Evolutionary conservation across 1,140 invertebrate species (phyloP).

Genomic region (Diprion similis): DNA sequence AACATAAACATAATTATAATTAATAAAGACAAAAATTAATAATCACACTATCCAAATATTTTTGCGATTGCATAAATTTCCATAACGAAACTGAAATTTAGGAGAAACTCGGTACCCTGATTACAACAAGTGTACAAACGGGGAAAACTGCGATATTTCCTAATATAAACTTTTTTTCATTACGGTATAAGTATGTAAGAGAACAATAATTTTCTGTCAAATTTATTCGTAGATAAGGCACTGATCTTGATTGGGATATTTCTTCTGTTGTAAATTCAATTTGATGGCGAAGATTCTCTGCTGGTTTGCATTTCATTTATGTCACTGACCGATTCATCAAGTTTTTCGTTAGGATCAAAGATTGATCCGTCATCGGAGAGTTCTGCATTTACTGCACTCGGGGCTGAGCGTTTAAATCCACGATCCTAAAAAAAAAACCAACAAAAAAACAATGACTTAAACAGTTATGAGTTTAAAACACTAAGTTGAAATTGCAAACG

Average conservation of each 20-base stretch:
- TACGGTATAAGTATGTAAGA: neutral
- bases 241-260: neutral
- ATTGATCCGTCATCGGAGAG: slow-evolving; percentile 38
- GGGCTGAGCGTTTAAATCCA: slow-evolving; percentile 2
- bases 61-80: neutral
- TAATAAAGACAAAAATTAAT: neutral
- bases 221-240: neutral
- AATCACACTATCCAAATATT: neutral
- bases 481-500: neutral
- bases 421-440: slow-evolving; percentile 18
- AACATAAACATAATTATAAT: neutral
- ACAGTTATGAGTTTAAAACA: slow-evolving; percentile 8
- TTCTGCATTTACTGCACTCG: neutral
- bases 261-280: neutral
- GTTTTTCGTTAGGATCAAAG: slow-evolving; percentile 34
- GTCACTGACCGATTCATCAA: neutral
- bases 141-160: neutral
- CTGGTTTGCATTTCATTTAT: neutral
- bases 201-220: neutral
- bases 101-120: neutral
- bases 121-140: neutral
- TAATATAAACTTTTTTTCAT: neutral
- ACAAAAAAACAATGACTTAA: neutral
- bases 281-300: neutral
- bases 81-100: neutral